Base-by-base conservation (phyloP, 2,113 vertebrate genomes). In the Hyperoodon ampullatus region DNA sequence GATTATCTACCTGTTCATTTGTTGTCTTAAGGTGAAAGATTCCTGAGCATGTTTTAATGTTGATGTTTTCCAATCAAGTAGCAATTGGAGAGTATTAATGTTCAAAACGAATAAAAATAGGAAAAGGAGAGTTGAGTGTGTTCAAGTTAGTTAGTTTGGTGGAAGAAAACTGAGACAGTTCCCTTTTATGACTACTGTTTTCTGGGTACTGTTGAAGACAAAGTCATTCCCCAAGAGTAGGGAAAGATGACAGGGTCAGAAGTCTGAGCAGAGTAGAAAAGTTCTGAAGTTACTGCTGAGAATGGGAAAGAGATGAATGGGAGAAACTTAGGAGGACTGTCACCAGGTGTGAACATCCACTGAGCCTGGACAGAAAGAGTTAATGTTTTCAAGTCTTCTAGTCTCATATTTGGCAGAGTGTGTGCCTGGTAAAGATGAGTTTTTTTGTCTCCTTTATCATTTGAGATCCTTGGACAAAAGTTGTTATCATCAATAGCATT, bases 381-480 rank as follows among this genome's bases (percentile, higher is more conserved):
- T 21, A 23, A 16, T 28, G 2, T 58, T 87, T 94, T 70, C 70
- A 80, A 6, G 58, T 39, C 24, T 85, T 50, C 23, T 8, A 47
- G 26, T 14, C 18, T 55, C 4, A 5, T 15, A 14, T 42, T 42
- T 90, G 90, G 44, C 42, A 24, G 42, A 61, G 13, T 55, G 7
- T 30, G 30, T 53, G 2, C 12, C 58, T 10, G 21, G 28, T 10
- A 39, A 70, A 83, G 35, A 80, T 4, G 13, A 68, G 33, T 70
- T 84, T 58, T 19, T 12, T 63, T 63, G 39, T 90, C n/a, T 21
- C 63, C 68, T 95, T 74, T 15, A 24, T 87, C 24, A 89, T 39
- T 85, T 89, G 82, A 89, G 82, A 86, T 89, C 44, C 58, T 80
- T 94, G 44, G 60, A 80, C 68, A 92, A 80, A 95, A 71, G 35